Base-by-base conservation (phyloP, 2,113 vertebrate genomes). In the Neolamprologus caudopunctatus region DNA sequence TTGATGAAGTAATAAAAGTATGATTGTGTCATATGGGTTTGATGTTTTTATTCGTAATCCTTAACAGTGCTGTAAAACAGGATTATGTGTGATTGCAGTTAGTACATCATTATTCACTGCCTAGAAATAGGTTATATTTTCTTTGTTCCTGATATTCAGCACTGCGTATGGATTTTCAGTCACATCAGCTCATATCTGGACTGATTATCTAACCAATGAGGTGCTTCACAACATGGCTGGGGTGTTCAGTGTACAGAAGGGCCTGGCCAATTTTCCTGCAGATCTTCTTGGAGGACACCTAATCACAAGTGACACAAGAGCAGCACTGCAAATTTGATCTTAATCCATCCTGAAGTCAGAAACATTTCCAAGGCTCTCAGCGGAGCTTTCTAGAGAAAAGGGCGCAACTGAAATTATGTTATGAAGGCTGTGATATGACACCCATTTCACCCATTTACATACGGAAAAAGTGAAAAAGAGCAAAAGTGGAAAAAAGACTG, bases 251-350 rank as follows among this genome's bases (percentile, higher is more conserved):
- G 78, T 61, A 82, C 12, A 31, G 55, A 40, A 83, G 54, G 78
- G 71, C 51, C 86, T 66, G 84, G 89, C 87, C 85, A 83, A 84
- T 90, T 88, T 93, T 93, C 82, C 91, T 50, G 85, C 85, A 82
- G 68, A 92, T 94, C 91, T 87, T 91, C 90, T 86, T 84, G 81
- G 83, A 93, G 90, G 92, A 94, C 91, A 92, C 85, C 87, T 96
- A 95, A 96, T 96, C 91, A 91, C 82, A 94, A 93, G 90, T 94
- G 95, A 96, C 95, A 94, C 83, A 6, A 87, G 85, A 88, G 85
- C 94, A 91, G 90, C 84, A 9, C 89, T 82, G 92, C 92, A 84
- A 81, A 89, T 89, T 89, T 96, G 95, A 96, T 58, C 57, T 28
- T 96, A 88, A 96, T 95, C 84, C 37, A 73, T n/a, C 19, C 40